Base-by-base conservation (phyloP, 2,797 vertebrate species). In the Strix occidentalis region DNA sequence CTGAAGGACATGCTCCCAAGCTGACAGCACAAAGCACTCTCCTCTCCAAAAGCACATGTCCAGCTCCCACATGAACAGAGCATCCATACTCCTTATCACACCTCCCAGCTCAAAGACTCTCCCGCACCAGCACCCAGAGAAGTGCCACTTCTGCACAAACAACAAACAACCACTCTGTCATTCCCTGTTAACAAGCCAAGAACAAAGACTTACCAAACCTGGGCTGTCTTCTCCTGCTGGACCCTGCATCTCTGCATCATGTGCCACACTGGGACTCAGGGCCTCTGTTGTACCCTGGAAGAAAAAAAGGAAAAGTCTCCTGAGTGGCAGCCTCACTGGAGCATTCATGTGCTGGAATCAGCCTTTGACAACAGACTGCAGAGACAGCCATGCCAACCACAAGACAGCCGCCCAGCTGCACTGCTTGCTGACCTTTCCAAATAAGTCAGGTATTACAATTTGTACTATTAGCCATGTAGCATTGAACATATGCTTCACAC, bases 41-140 rank as follows among this genome's bases (percentile, higher is more conserved):
- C 53, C 45, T 61, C 48, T 74, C 48, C 7, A 16, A 56, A 11
- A 80, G 37, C 29, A 37, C 10, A 1, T 5, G 41, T 16, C 33
- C 28, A n/a, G 35, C 10, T 45, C 33, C 29, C 39, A 58, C 0
- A 0, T 23, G 48, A 81, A 64, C 0, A 0, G 16, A 28, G 13
- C 41, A 75, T 14, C 66, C 17, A 28, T 31, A 14, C 11, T 54
- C 35, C 21, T 75, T 26, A 24, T 19, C 50, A 26, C 33, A 50
- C 3, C 18, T 64, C 37, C 58, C 43, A 65, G 13, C 21, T 56
- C 0, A 0, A 85, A 41, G 57, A 56, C 24, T 69, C 7, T 45
- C 61, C 46, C 5, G 3, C 14, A 33, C 3, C 26, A 64, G 15
- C 29, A 66, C 12, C 28, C 23, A 53, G 31, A 10, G 35, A 92